These are phyloP conservation scores for Osmerus eperlanus DNA, from an alignment of 2,113 vertebrate species.

Conservation along the genomic window DNA sequence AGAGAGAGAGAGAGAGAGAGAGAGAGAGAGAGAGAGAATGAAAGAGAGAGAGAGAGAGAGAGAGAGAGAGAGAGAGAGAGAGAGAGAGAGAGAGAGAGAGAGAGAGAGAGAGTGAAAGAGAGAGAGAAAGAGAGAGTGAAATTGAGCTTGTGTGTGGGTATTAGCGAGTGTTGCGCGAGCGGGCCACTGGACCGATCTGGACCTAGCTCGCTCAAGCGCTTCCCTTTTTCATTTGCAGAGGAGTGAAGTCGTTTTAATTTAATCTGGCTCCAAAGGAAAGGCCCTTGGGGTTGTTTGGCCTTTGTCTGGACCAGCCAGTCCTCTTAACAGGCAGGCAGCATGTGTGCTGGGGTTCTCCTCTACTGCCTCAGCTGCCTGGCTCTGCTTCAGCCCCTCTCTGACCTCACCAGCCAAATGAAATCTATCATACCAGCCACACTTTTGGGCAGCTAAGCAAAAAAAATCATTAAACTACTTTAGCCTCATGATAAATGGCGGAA, in stretches of 20 bases:
- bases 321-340: slow-evolving; percentile 25
- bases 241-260: slow-evolving; percentile 62
- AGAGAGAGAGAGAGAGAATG: slow-evolving; percentile 7
- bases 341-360: slow-evolving; percentile 24
- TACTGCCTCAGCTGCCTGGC: slow-evolving; percentile 10
- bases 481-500: slow-evolving; percentile 13
- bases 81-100: neutral
- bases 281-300: slow-evolving; percentile 46
- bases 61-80: neutral
- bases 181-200: slow-evolving; percentile 43
- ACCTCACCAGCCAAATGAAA: slow-evolving; percentile 35
- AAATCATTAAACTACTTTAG: slow-evolving; percentile 17
- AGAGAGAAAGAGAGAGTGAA: slow-evolving; percentile 21
- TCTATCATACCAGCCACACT: slow-evolving; percentile 26
- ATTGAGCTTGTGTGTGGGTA: slow-evolving; percentile 27
- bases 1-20: neutral
- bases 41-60: neutral
- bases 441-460: slow-evolving; percentile 27
- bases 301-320: slow-evolving; percentile 28
- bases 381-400: slow-evolving; percentile 26
- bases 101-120: neutral
- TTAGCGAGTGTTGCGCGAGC: slow-evolving; percentile 20
- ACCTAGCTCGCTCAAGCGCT: slow-evolving; percentile 62
- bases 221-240: slow-evolving; percentile 65
- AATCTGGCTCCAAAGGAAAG: slow-evolving; percentile 60